These are phyloP conservation scores for Pimephales promelas DNA, from an alignment of 2,113 vertebrate genomes.

Conservation along the genomic window DNA sequence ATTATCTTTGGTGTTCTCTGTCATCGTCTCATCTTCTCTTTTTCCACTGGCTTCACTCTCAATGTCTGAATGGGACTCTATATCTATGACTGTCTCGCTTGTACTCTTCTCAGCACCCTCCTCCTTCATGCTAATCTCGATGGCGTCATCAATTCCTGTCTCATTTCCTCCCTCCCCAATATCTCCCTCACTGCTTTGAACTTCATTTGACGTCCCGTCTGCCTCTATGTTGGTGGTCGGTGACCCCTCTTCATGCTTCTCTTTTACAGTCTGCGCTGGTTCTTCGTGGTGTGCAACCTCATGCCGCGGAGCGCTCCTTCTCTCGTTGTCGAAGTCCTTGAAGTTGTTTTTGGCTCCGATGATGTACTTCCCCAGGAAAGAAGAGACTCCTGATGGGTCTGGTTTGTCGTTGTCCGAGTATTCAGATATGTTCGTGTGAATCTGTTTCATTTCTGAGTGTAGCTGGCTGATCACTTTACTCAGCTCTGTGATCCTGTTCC, in stretches of 20 bases:
- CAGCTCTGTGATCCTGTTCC: slow-evolving; percentile 86
- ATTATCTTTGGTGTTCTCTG: not conserved
- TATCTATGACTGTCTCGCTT: slow-evolving; percentile 34
- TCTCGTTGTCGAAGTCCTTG: slow-evolving; percentile 69
- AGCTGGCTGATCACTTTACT: slow-evolving; percentile 79
- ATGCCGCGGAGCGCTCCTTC: slow-evolving; percentile 54
- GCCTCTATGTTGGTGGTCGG: not conserved
- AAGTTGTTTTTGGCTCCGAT: slow-evolving; percentile 83
- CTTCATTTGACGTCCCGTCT: not conserved
- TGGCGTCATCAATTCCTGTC: slow-evolving; percentile 3
- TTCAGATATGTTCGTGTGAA: slow-evolving; percentile 66
- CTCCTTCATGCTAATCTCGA: slow-evolving; percentile 9
- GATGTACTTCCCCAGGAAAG: slow-evolving; percentile 83
- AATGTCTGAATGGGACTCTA: not conserved
- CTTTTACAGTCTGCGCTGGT: not conserved
- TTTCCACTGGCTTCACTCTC: slow-evolving; percentile 8
- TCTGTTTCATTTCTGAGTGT: slow-evolving; percentile 76
- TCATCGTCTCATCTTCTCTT: slow-evolving; percentile 3
- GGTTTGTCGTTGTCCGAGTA: slow-evolving; percentile 35
- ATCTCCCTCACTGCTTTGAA: not conserved
- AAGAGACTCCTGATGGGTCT: slow-evolving; percentile 57
- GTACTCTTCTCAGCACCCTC: not conserved
- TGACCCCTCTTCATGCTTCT: slow-evolving; percentile 1
- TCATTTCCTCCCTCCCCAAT: not conserved
- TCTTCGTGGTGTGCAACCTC: slow-evolving; percentile 65